Base-by-base conservation (phyloP, 1,140 invertebrate species). In the Cardiocondyla obscurior region DNA sequence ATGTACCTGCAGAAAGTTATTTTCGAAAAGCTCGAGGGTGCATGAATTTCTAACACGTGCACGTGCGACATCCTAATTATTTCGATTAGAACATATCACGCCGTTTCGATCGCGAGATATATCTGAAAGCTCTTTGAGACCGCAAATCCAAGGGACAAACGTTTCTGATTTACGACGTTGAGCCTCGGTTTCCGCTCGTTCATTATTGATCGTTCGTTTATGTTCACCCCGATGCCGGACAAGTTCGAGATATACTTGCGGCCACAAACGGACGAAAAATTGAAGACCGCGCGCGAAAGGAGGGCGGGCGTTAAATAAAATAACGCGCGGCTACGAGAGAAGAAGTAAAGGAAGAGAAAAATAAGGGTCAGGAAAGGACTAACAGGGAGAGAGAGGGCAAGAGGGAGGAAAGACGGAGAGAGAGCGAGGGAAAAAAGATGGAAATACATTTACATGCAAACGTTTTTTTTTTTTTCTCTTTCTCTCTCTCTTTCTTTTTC, bases 131-230 rank as follows among this genome's bases (percentile, higher is more conserved):
- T 79, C 62, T 69, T 69, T 67, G 74, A 77, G 74, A 28, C 60
- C 74, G 16, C 74, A 67, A 67, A 69, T 69, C 74, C 62, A 67
- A 79, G 62, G 64, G 74, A 79, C 74, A 79, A 79, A 79, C 74
- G 74, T 79, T 79, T 79, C 74, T 79, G 74, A 79, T 79, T 79
- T 79, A 79, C 62, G 74, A 64, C 62, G 16, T 55, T 62, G 74
- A 69, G 60, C 74, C 46, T 36, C 62, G 62, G 74, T 49, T 79
- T 69, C n/a, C 30, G 62, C 49, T 79, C 49, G 46, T 79, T 69
- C 46, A 79, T 79, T 79, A 79, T 79, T 79, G 74, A 79, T 79
- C 62, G 74, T 67, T 79, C 74, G 74, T 79, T 79, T 79, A 79
- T 69, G 74, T 79, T 79, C 74, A 69, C 62, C 62, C 49, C 74